phyloP scores from a whole-genome alignment of 92 coral and sea anemone species.

The Zoanthus sansibaricus region DNA sequence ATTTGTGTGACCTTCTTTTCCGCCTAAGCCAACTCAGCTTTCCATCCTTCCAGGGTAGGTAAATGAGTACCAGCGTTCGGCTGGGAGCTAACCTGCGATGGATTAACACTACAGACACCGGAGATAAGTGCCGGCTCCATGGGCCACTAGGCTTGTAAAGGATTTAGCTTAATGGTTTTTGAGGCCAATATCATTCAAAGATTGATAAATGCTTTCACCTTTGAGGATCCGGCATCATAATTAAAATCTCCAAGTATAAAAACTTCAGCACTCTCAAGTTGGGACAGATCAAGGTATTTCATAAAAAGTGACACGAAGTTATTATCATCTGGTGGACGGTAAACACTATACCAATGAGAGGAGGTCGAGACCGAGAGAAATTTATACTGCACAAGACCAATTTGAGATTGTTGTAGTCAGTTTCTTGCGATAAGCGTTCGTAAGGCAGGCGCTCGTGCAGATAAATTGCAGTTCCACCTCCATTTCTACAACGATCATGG shows the following conservation, averaged over 20 bases:
- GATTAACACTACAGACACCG: no score
- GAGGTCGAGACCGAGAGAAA: not conserved
- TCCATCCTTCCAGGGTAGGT: no score
- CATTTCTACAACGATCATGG: constrained; percentile 41
- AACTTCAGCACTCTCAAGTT: constrained; percentile 39
- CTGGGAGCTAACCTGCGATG: no score
- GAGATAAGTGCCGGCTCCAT: no score
- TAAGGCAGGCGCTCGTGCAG: constrained; percentile 48
- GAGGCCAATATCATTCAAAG: constrained; percentile 42
- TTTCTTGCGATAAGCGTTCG: not conserved
- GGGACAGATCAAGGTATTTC: constrained; percentile 39
- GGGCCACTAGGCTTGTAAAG: no score
- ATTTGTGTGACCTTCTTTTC: no score
- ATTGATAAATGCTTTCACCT: constrained; percentile 45
- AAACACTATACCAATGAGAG: constrained; percentile 45
- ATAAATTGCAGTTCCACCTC: constrained; percentile 26
- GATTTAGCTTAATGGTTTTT: no score
- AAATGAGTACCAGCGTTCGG: no score
- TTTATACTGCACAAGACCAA: not conserved
- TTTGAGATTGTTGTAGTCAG: not conserved
- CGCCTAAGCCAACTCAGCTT: no score
- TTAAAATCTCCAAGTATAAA: constrained; percentile 54
- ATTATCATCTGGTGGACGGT: constrained; percentile 50
- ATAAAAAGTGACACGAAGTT: constrained; percentile 33
- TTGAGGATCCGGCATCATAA: constrained; percentile 35